Base-by-base conservation (phyloP, 2,797 vertebrate genomes). In the Liparis tanakae region DNA sequence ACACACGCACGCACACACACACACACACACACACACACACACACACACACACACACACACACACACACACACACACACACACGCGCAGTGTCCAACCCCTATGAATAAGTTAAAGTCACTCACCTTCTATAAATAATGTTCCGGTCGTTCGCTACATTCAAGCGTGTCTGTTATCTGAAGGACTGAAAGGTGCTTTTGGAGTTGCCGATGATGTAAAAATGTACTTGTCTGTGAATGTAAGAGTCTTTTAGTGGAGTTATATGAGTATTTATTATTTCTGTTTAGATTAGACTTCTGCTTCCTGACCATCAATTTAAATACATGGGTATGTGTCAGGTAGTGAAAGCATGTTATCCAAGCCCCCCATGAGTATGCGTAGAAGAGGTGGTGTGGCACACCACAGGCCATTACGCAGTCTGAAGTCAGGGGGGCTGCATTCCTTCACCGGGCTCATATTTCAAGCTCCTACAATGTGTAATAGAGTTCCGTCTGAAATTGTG, bases 71-170 rank as follows among this genome's bases (percentile, higher is more conserved):
- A 64, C 63, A 67, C 37, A 25, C n/a, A 70, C 65, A 72, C 69
- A 70, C 70, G 68, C 67, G 66, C 53, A 17, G 67, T 46, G 30
- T 67, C 72, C 78, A 74, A 74, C 73, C 79, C 67, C 80, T 90
- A 92, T 89, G 88, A 89, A 91, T 92, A 92, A 87, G 74, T 88
- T 72, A 80, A 89, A 88, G 80, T 86, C 79, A 70, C 77, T 77
- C 70, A 79, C 55, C 81, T 80, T 74, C 83, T 85, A 83, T 85
- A 89, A 88, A 91, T 89, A 91, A 77, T 64, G 71, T 84, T 83
- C 34, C 1, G 44, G 75, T 79, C 81, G 67, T 87, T 89, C 53
- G 79, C 71, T 76, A 67, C 58, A 10, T 77, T 82, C 30, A 37
- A 50, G 25, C 36, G 12, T 70, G 43, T 65, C 50, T 71, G 60